Evolutionary conservation across 1,140 invertebrate species (phyloP).

Genomic region (Coelopa frigida): DNA sequence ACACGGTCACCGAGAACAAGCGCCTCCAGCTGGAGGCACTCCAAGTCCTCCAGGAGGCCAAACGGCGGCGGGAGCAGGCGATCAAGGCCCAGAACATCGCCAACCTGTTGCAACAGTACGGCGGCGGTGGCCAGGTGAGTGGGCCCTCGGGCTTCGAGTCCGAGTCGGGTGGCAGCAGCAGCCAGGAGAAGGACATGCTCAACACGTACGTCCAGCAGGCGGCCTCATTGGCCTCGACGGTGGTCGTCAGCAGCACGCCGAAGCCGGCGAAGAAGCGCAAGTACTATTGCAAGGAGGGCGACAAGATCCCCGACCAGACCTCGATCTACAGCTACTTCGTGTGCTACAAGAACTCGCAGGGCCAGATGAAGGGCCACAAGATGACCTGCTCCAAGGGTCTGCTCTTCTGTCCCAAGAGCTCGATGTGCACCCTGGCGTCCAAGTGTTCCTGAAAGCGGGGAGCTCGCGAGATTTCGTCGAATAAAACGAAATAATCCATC

Average conservation of each 20-base stretch:
- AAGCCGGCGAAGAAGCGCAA: constrained; percentile 29
- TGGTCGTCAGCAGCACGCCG: not conserved
- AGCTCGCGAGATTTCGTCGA: not conserved
- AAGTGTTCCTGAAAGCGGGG: constrained; percentile 29
- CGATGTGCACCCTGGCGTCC: constrained; percentile 34
- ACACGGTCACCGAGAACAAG: constrained; percentile 29
- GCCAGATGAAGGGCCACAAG: constrained; percentile 40
- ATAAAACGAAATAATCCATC: not conserved
- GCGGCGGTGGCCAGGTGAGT: not conserved
- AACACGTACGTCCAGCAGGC: constrained; percentile 25
- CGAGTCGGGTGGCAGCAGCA: not conserved
- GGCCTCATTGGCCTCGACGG: constrained; percentile 12
- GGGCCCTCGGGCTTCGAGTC: not conserved
- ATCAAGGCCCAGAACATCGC: constrained; percentile 33
- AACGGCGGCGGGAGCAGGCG: constrained; percentile 29
- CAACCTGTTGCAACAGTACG: constrained; percentile 32
- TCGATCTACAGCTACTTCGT: constrained; percentile 40
- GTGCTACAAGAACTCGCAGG: constrained; percentile 39
- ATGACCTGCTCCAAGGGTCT: constrained; percentile 39
- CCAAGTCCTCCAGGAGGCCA: constrained; percentile 32
- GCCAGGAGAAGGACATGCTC: constrained; percentile 21
- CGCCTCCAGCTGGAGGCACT: constrained; percentile 32
- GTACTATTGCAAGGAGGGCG: constrained; percentile 40
- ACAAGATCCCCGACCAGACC: constrained; percentile 40
- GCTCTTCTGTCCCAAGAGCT: constrained; percentile 34